Evolutionary conservation across 2,888 invertebrate genomes (phyloP), one percentile per base, ranked within the genome.

Genomic region (Caenorhabditis angaria): DNA sequence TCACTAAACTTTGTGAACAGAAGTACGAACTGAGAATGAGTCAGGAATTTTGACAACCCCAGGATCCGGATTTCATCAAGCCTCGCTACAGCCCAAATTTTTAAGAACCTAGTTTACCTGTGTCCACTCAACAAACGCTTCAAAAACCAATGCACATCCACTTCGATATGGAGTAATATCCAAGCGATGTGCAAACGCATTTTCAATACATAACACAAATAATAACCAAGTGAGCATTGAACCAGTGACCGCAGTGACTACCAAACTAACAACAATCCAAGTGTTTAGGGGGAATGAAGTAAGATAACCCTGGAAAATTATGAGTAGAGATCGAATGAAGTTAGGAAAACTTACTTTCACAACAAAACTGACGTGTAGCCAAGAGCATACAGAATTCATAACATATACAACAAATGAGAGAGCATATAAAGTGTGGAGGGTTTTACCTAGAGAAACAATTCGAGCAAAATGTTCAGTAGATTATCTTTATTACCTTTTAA

Each of bases 141-240:
- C 86, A 29, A 77, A 73, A 24, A 88, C 77, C n/a, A 87, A 66
- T 2, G 82, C 78, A 35, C 82, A 81, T 27, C 87, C 87, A 61
- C 81, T 87, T 35, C 83, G 69, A 70, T 86, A 87, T 6, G 85
- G 85, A 20, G 87, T 82, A 48, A 87, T 78, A 64, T 82, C 77
- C 35, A 83, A 61, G 2, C 85, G 80, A 61, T 85, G 82, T n/a
- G 82, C 83, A 67, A 88, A 87, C 4, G 87, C 87, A 57, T 87
- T 86, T 58, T 87, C 87, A 28, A 88, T 83, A 47, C 87, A 87
- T 1, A 87, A 71, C n/a, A 86, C 82, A 84, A 87, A 60, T n/a
- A 86, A 60, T 8, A 86, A 70, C 65, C 78, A 78, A 20, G 79
- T 84, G 22, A 86, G 73, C 85, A 87, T 87, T 1, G 85, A 78